These are phyloP conservation scores for Athetis lepigone DNA, from an alignment of 2,888 invertebrate species.

Conservation along the genomic window DNA sequence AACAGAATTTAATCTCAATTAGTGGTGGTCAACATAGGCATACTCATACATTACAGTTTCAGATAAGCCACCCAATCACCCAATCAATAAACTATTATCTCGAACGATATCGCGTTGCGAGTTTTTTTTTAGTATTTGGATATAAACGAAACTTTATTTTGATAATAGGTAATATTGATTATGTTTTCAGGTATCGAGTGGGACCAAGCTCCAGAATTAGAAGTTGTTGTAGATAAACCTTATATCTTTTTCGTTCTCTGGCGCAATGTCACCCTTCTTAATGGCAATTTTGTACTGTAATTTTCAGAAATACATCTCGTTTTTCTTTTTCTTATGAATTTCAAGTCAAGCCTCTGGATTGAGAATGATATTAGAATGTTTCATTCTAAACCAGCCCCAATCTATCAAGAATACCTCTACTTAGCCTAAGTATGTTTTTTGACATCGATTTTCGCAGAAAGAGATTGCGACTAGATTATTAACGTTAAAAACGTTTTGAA, in stretches of 20 bases:
- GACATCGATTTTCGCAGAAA: too few relatives aligned
- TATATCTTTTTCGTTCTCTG: slow-evolving; percentile 86
- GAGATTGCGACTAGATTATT: too few relatives aligned
- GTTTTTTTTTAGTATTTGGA: slow-evolving; percentile 9
- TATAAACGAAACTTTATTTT: too few relatives aligned
- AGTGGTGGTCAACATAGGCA: slow-evolving; percentile 29
- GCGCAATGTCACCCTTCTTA: slow-evolving; percentile 81
- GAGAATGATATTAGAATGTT: too few relatives aligned
- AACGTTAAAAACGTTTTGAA: too few relatives aligned
- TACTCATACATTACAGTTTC: slow-evolving; percentile 13
- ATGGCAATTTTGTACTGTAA: slow-evolving; percentile 84
- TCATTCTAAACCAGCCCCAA: too few relatives aligned
- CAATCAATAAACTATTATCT: slow-evolving; percentile 43
- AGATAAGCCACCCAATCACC: slow-evolving; percentile 38
- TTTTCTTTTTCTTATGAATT: too few relatives aligned
- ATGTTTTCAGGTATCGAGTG: slow-evolving; percentile 83
- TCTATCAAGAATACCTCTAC: too few relatives aligned
- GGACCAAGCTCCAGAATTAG: slow-evolving; percentile 80
- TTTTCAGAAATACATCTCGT: slow-evolving; percentile 16
- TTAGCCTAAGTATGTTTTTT: too few relatives aligned
- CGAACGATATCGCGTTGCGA: slow-evolving; percentile 35
- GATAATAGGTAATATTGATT: slow-evolving; percentile 30
- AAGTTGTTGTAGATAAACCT: slow-evolving; percentile 78
- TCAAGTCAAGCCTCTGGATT: too few relatives aligned
- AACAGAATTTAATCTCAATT: slow-evolving; percentile 18